Evolutionary conservation across 2,888 invertebrate species (phyloP).

Genomic region (Drosophila neotestacea): DNA sequence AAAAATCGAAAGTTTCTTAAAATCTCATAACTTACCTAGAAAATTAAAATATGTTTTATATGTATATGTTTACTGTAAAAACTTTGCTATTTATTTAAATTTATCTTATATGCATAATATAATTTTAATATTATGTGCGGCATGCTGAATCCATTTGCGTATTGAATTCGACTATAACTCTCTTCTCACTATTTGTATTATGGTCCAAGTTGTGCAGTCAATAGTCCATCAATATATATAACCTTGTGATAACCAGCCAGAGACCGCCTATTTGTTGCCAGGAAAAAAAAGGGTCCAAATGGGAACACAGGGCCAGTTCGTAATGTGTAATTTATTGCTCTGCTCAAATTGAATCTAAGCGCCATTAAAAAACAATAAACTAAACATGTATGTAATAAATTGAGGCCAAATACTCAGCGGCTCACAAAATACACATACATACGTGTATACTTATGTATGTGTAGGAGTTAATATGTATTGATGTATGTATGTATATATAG

Average conservation of each 20-base stretch:
- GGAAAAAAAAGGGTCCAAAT: constrained; percentile 23
- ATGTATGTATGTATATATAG: neutral
- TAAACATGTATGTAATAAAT: constrained; percentile 77
- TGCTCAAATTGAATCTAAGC: constrained; percentile 78
- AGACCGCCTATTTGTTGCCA: constrained; percentile 11
- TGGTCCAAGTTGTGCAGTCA: constrained; percentile 4
- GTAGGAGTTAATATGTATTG: neutral
- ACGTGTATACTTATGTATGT: constrained; percentile 13
- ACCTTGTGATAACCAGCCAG: constrained; percentile 2
- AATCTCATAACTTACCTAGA: no score
- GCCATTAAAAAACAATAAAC: constrained; percentile 79
- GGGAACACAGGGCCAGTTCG: constrained; percentile 40
- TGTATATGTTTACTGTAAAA: no score
- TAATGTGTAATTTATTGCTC: constrained; percentile 78
- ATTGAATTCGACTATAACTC: neutral
- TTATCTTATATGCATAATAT: neutral
- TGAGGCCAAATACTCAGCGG: constrained; percentile 41
- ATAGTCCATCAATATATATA: constrained; percentile 14
- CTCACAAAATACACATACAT: constrained; percentile 16
- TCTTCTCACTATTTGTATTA: constrained; percentile 4
- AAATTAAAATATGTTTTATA: no score
- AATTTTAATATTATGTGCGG: constrained; percentile 3
- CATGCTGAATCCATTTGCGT: constrained; percentile 3
- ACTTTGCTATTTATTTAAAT: neutral
- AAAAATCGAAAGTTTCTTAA: no score